These are phyloP conservation scores for Rhingia campestris DNA, from an alignment of 2,888 invertebrate species.

Conservation along the genomic window DNA sequence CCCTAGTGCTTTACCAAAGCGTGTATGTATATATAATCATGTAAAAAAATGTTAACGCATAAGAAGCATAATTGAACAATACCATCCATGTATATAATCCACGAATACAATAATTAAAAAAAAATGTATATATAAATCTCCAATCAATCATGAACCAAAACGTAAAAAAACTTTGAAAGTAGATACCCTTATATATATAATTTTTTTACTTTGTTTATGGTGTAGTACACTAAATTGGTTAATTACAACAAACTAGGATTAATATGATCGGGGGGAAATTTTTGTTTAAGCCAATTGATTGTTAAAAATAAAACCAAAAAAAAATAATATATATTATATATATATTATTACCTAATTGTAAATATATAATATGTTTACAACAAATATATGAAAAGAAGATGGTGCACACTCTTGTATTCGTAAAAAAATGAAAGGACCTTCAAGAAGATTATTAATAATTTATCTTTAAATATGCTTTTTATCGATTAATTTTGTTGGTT, in stretches of 20 bases:
- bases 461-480: conserved; percentile 39
- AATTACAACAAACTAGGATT: conserved; percentile 74
- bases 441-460: conserved; percentile 40
- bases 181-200: conserved; percentile 57
- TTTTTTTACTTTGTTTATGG: conserved; percentile 60
- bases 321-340: conserved; percentile 16
- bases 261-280: conserved; percentile 63
- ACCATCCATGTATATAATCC: conserved; percentile 69
- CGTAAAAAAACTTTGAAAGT: conserved; percentile 56
- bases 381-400: conserved; percentile 64
- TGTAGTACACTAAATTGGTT: conserved; percentile 69
- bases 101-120: conserved; percentile 60
- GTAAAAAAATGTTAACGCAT: conserved; percentile 65
- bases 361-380: conserved; percentile 58
- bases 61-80: conserved; percentile 72
- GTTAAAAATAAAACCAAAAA: conserved; percentile 68
- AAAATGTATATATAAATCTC: conserved; percentile 65
- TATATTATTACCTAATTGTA: conserved; percentile 59
- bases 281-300: conserved; percentile 75
- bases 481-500: conserved; percentile 59
- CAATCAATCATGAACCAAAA: conserved; percentile 66
- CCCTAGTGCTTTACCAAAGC: conserved; percentile 74
- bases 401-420: conserved; percentile 82
- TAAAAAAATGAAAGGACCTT: conserved; percentile 78
- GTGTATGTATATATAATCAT: conserved; percentile 63